Evolutionary conservation across 2,113 vertebrate species (phyloP).

Genomic region (Boleophthalmus pectinirostris): DNA sequence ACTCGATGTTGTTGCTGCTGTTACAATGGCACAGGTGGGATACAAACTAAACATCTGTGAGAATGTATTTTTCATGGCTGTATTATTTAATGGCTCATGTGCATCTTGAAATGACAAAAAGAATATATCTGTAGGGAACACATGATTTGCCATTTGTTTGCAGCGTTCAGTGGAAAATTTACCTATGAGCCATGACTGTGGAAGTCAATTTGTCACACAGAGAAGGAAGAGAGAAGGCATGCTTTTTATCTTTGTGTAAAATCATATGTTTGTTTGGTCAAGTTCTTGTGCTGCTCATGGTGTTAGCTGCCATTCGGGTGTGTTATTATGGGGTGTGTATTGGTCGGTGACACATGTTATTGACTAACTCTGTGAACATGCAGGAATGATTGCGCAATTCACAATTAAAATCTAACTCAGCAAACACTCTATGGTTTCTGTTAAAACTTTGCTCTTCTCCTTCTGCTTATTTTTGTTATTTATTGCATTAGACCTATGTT

Average conservation of each 20-base stretch:
- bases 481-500: background rate
- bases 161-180: background rate
- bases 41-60: background rate
- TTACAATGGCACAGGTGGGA: constrained; percentile 56
- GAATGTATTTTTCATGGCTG: background rate
- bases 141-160: background rate
- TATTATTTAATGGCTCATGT: background rate
- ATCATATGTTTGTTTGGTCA: constrained; percentile 39
- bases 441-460: background rate
- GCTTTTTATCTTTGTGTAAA: background rate
- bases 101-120: background rate
- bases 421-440: background rate
- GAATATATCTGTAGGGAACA: background rate
- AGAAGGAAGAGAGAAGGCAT: background rate
- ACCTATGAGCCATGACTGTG: constrained; percentile 5
- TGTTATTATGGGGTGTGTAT: background rate
- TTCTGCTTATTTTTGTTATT: background rate
- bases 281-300: constrained; percentile 1
- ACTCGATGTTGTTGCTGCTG: constrained; percentile 63
- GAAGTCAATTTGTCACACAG: constrained; percentile 18
- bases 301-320: background rate
- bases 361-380: background rate
- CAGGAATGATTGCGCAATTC: background rate
- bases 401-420: background rate
- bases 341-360: constrained; percentile 3